Evolutionary conservation across 2,888 invertebrate species (phyloP), one percentile per base, ranked within the genome.

Genomic region (Amblyjoppa fuscipennis): DNA sequence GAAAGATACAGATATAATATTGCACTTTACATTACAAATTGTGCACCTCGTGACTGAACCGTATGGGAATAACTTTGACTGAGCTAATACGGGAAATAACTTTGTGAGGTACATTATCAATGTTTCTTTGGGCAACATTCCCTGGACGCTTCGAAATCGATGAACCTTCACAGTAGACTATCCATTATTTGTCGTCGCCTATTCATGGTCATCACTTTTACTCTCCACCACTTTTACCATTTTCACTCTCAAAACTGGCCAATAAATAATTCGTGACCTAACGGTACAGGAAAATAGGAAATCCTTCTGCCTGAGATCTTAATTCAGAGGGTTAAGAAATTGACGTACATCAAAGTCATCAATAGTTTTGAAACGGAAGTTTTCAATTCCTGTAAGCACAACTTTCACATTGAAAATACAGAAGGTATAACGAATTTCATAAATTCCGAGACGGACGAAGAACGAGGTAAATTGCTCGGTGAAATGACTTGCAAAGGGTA

Each of bases 391-490:
- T 31, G 61, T 20, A 6, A 53, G 7, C 53, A 34, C 16, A 64
- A 31, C 6, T 34, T 31, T 64, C 7, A n/a, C 34, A 64, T 31
- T 13, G 6, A 13, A 31, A 59, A 73, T 41, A 20, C 59, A 13
- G 38, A 34, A 41, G 7, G 25, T 45, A 45, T 28, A 34, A 59
- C 34, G 45, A 45, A 41, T 6, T 20, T 74, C 59, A 74, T 59
- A 61, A 74, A 59, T 13, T 41, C 45, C 45, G 38, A 74, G 73
- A 41, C 25, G 28, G 9, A 7, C 13, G 9, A 25, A 45, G 73
- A 45, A 41, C 73, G 41, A 41, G n/a, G 2, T 16, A 61, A 59
- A 74, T 59, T 74, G 25, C 7, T 59, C 45, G 73, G 25, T 61
- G 59, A 74, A 41, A 59, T 28, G 59, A 59, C 73, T 74, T n/a